A percentile compares a stretch with the other conserved stretches of the same genome.
phyloP scores from a whole-genome alignment of 2,113 vertebrate genomes.

The Pheucticus melanocephalus region DNA sequence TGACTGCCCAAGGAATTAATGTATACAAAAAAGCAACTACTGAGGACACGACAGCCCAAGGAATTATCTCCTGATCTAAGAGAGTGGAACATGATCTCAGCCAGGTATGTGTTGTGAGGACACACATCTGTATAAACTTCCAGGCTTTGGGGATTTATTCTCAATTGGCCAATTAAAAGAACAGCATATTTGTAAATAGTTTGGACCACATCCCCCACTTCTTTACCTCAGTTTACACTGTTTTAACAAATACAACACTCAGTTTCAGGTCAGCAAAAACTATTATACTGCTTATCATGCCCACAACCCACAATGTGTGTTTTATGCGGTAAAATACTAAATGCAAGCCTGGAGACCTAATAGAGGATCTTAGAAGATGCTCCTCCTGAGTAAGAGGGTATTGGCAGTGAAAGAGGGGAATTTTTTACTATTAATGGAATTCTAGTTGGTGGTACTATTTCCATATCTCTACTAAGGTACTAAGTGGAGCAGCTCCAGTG shows the following conservation, averaged over 20 bases:
- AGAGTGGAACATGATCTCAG: background rate
- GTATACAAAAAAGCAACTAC: background rate
- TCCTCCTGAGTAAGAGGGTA: background rate
- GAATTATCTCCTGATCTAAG: background rate
- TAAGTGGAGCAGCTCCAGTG: background rate
- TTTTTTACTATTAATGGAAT: background rate
- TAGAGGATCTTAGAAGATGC: background rate
- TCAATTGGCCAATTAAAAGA: background rate
- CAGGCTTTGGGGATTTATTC: background rate
- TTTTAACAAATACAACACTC: background rate
- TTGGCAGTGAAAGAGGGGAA: background rate
- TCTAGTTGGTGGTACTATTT: background rate
- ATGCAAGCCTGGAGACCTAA: background rate
- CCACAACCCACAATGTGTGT: background rate
- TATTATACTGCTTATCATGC: background rate
- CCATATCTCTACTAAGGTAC: background rate
- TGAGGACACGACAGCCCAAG: background rate
- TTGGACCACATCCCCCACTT: background rate
- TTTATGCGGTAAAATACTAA: background rate
- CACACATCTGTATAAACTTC: background rate
- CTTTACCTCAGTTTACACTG: background rate
- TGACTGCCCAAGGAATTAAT: background rate
- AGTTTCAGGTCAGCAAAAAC: background rate
- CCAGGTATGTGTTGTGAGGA: background rate
- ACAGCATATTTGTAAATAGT: background rate